A percentile compares a stretch with the other conserved stretches of the same genome.
Conservation (phyloP, 2,888 invertebrate genomes). For the Tribolium freemani region DNA sequence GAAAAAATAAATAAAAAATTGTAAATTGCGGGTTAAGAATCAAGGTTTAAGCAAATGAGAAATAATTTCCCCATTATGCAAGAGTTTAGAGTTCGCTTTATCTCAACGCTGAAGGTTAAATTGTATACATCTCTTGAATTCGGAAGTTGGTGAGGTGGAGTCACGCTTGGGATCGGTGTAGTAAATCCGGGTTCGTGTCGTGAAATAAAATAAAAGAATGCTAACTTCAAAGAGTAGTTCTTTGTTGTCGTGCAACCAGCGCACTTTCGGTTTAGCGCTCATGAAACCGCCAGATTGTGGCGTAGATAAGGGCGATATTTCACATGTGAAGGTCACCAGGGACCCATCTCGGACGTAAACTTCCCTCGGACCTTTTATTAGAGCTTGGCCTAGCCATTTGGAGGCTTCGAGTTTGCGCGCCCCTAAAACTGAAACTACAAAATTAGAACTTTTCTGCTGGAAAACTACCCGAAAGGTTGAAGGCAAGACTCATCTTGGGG, state of each 20-base stretch:
- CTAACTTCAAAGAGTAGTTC: slow-evolving; percentile 72
- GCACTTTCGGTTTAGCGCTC: slow-evolving; percentile 62
- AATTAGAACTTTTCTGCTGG: slow-evolving; percentile 3
- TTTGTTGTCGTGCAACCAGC: slow-evolving; percentile 73
- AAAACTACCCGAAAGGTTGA: slow-evolving; percentile 70
- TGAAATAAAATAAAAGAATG: slow-evolving; percentile 37
- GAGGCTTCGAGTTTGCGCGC: slow-evolving; percentile 3
- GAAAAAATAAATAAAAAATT: slow-evolving; percentile 41
- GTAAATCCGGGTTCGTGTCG: slow-evolving; percentile 23
- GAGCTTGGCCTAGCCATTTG: slow-evolving; percentile 64
- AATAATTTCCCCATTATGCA: slow-evolving; percentile 13
- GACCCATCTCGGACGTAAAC: slow-evolving; percentile 71
- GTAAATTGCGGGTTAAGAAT: not conserved
- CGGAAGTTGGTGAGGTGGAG: slow-evolving; percentile 15
- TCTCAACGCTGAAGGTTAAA: not conserved
- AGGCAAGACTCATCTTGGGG: slow-evolving; percentile 79
- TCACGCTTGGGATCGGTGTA: slow-evolving; percentile 5
- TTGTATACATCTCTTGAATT: slow-evolving; percentile 10
- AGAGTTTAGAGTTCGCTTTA: not conserved
- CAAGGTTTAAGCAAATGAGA: slow-evolving; percentile 3
- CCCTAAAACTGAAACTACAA: slow-evolving; percentile 45
- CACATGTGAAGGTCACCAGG: slow-evolving; percentile 72
- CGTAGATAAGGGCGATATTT: slow-evolving; percentile 66
- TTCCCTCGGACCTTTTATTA: slow-evolving; percentile 72
- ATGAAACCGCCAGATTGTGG: slow-evolving; percentile 51